Base-by-base conservation (phyloP, 1,140 invertebrate species). In the Drosophila ohnishii region DNA sequence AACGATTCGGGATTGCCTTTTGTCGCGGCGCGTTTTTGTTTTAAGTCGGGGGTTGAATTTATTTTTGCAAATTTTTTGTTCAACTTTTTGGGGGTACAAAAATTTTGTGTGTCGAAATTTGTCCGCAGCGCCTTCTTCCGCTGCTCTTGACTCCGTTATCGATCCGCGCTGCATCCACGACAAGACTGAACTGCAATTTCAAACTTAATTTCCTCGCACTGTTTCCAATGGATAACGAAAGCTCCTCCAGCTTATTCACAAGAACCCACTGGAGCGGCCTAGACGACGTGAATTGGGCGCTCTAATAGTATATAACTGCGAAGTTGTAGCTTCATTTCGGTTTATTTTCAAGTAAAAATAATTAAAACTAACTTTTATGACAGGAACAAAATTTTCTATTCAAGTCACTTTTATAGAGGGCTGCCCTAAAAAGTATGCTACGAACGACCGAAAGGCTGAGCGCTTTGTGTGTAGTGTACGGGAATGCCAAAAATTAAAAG, bases 171-270 rank as follows among this genome's bases (percentile, higher is more conserved):
- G 90, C 90, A 90, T 81, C 78, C 90, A 89, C 90, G 89, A 90
- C 89, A 86, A 90, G 85, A 90, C 89, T 90, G 83, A 87, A 90
- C 86, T 90, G 90, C 90, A 90, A 90, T 91, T 90, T 87, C 71
- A 79, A 85, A 89, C 89, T 86, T 78, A 84, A 80, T 81, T 90
- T 74, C 82, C 81, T 90, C 74, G 69, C 77, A 75, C 63, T 63
- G 75, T 64, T 90, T 90, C 87, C 87, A 90, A 84, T 63, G 87
- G 86, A 87, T 90, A 90, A 88, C 80, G 63, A 88, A 88, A 88
- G 84, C 84, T 88, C 69, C 50, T 14, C 48, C 60, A 78, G 66
- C 80, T 83, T 75, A 83, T 75, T 78, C 74, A 77, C 65, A 64
- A 60, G 63, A 57, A 51, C 45, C 60, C 37, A 60, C 14, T 37